phyloP scores from a whole-genome alignment of 2,113 vertebrate species.

The Verasper variegatus region DNA sequence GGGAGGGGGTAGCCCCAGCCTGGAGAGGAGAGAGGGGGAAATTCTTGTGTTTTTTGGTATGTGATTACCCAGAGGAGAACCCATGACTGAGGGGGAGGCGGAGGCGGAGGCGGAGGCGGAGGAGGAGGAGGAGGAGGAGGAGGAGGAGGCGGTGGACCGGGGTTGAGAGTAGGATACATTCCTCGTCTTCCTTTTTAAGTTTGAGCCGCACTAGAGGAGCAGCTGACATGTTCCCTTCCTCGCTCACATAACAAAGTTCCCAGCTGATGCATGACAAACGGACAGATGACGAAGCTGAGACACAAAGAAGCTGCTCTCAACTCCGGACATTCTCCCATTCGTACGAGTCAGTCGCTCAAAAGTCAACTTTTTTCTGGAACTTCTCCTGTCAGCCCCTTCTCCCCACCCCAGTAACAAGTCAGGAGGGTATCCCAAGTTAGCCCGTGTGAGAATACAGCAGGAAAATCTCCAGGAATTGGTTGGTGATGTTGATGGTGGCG shows the following conservation, averaged over 20 bases:
- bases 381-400: too few relatives aligned
- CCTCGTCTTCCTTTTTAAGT: slow-evolving; percentile 71
- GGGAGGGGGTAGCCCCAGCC: slow-evolving; percentile 21
- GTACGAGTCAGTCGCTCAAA: too few relatives aligned
- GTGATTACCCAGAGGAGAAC: slow-evolving; percentile 75
- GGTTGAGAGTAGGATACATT: slow-evolving; percentile 70
- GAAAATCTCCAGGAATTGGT: too few relatives aligned
- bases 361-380: too few relatives aligned
- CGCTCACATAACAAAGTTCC: slow-evolving; percentile 59
- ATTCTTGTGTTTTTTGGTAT: slow-evolving; percentile 78
- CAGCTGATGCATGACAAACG: slow-evolving; percentile 49
- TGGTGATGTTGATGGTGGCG: too few relatives aligned
- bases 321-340: not conserved
- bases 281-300: not conserved
- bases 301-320: not conserved
- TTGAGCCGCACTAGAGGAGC: slow-evolving; percentile 64
- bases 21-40: slow-evolving; percentile 63
- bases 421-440: too few relatives aligned
- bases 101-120: not conserved
- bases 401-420: too few relatives aligned
- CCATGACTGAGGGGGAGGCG: slow-evolving; percentile 67
- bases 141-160: too few relatives aligned
- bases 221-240: slow-evolving; percentile 62
- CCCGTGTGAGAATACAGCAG: too few relatives aligned
- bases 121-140: slow-evolving; percentile 37